A percentile compares a stretch with the other conserved stretches of the same genome.
Conservation (phyloP, 2,797 vertebrate species). For the Hapalemur alaotrensis region DNA sequence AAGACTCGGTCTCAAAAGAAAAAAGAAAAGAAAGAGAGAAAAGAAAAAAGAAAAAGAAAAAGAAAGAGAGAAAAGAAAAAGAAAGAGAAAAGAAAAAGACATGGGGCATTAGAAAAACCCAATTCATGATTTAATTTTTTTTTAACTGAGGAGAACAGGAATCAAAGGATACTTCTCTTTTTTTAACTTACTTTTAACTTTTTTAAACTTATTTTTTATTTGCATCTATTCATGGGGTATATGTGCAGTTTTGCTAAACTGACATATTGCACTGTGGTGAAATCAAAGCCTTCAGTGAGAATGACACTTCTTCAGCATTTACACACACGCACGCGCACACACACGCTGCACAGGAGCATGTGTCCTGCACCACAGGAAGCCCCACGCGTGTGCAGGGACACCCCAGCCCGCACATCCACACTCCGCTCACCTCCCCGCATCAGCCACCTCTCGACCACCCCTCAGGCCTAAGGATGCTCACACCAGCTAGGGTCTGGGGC, state of each 20-base stretch:
- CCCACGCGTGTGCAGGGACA: background rate
- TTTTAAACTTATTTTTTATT: too few species aligned
- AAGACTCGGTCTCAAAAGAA: background rate
- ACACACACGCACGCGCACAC: too few species aligned
- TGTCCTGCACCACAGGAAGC: background rate
- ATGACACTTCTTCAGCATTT: background rate
- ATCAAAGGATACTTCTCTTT: background rate
- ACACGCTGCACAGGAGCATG: accelerated
- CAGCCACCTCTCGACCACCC: background rate
- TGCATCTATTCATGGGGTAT: too few species aligned
- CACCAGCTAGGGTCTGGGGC: background rate
- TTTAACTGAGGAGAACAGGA: background rate
- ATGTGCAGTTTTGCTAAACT: too few species aligned
- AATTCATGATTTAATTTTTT: background rate
- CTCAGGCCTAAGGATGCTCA: background rate
- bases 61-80: too few species aligned
- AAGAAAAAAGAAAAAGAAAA: too few species aligned
- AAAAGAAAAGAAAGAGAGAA: background rate
- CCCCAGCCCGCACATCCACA: background rate
- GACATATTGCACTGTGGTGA: too few species aligned
- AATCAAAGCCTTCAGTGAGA: background rate
- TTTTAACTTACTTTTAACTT: too few species aligned
- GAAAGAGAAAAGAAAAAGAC: too few species aligned
- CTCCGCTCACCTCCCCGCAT: background rate
- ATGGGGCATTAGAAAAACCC: background rate